Evolutionary conservation across 2,113 vertebrate species (phyloP), one percentile per base, ranked within the genome.

Genomic region (Urocolius indicus): DNA sequence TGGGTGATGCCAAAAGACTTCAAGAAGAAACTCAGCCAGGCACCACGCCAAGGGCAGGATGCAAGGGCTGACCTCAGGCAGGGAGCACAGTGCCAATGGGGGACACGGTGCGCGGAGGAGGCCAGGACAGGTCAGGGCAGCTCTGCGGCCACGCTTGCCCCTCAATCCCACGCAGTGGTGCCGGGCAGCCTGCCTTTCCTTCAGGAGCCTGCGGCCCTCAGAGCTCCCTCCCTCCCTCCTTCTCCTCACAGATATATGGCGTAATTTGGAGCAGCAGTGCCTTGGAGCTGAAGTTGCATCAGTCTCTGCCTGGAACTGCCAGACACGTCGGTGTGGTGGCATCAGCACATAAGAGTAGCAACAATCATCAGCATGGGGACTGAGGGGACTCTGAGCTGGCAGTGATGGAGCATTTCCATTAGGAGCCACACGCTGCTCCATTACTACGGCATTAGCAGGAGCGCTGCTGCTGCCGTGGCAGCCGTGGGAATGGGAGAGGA

Each of bases 391-490:
- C 69, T 1, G 3, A 13, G 57, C 78, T 94, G 87, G 93, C 94
- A 90, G 89, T 87, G 93, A 92, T 84, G 77, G 89, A 85, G 89
- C 62, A 72, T 87, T 94, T 87, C 96, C 91, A 94, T 94, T 94
- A 91, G 91, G 72, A 94, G 32, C 74, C 87, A 62, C 74, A 73
- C 16, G 30, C 78, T 0, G 11, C 67, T 91, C 84, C 54, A 76
- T 94, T 95, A 84, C 74, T 30, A 38, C 0, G 2, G 91, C 78
- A 59, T 73, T 43, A 94, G 77, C 78, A 54, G 66, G 24, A 84
- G 43, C 54, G 21, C n/a, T 0, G 2, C 66, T 3, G 16, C n/a
- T 5, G 12, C 68, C 0, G 3, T 4, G 0, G 41, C 41, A 77
- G 76, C 67, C 7, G 3, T 41, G 51, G 79, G 30, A 83, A 72